A percentile compares a stretch with the other conserved stretches of the same genome.
Evolutionary conservation across 1,140 invertebrate genomes (phyloP).

Genomic region (Drosophila lacteicornis): DNA sequence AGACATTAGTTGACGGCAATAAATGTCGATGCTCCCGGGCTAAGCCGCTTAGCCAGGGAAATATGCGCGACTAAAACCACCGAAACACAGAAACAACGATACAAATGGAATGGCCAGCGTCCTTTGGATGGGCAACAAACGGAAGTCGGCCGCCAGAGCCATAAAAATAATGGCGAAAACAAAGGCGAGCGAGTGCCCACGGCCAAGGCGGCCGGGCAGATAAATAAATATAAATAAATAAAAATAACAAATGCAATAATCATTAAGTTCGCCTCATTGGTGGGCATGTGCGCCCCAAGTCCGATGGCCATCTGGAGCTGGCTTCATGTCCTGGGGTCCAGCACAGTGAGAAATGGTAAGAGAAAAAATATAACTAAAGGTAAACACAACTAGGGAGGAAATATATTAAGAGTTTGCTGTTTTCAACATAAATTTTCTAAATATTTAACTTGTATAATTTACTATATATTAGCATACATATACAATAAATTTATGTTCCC

Average conservation of each 20-base stretch:
- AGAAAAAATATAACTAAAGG: not conserved
- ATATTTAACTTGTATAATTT: too few relatives aligned
- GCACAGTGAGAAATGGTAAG: not conserved
- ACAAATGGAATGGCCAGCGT: constrained; percentile 28
- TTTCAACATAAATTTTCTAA: too few relatives aligned
- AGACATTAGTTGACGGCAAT: constrained; percentile 59
- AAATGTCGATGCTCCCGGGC: constrained; percentile 59
- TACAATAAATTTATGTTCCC: too few relatives aligned
- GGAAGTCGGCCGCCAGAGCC: constrained; percentile 18
- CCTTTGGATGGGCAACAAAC: constrained; percentile 9
- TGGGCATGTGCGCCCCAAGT: constrained; percentile 40
- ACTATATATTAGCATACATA: too few relatives aligned
- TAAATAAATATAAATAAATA: constrained; percentile 76
- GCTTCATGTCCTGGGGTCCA: constrained; percentile 2
- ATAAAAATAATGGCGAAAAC: constrained; percentile 62
- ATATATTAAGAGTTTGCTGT: too few relatives aligned
- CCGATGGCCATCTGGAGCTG: constrained; percentile 22
- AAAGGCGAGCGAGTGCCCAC: constrained; percentile 43
- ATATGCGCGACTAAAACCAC: constrained; percentile 43
- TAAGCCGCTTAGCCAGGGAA: constrained; percentile 59
- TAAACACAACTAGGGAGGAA: not conserved
- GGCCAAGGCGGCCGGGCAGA: constrained; percentile 46
- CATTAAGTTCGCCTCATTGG: constrained; percentile 74
- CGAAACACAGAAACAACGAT: constrained; percentile 45
- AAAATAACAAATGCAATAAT: constrained; percentile 75